phyloP scores from a whole-genome alignment of 2,888 invertebrate genomes.

The Meandrusa payeni region DNA sequence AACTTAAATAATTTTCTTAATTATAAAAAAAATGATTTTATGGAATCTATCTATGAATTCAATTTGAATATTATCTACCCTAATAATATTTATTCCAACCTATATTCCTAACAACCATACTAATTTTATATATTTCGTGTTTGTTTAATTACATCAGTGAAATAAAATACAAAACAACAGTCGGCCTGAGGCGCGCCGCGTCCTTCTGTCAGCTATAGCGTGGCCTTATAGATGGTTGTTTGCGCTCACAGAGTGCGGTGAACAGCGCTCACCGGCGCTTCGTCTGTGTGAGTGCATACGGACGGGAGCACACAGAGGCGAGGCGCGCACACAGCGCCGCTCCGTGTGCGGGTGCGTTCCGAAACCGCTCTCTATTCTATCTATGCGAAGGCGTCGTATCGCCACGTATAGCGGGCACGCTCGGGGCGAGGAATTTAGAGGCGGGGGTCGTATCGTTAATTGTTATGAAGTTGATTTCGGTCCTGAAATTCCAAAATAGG shows the following conservation, averaged over 20 bases:
- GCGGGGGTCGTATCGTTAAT: slow-evolving; percentile 81
- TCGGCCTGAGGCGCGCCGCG: slow-evolving; percentile 64
- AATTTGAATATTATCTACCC: no score
- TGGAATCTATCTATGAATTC: no score
- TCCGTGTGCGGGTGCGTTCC: slow-evolving; percentile 74
- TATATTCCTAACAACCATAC: no score
- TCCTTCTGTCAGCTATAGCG: slow-evolving; percentile 79
- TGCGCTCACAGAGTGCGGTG: slow-evolving; percentile 82
- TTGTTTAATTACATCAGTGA: not conserved
- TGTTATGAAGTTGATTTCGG: slow-evolving; percentile 81
- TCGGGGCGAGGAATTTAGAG: slow-evolving; percentile 81
- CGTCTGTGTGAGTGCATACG: slow-evolving; percentile 62
- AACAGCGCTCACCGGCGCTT: slow-evolving; percentile 78
- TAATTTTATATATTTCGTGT: no score
- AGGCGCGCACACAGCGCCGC: slow-evolving; percentile 43
- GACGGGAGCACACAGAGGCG: slow-evolving; percentile 43
- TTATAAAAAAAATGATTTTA: no score
- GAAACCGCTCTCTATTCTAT: slow-evolving; percentile 82
- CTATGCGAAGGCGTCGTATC: slow-evolving; percentile 81
- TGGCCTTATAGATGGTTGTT: slow-evolving; percentile 82
- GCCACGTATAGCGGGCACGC: slow-evolving; percentile 79
- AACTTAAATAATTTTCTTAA: no score
- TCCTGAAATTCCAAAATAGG: slow-evolving; percentile 80
- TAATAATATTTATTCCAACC: no score
- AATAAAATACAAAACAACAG: slow-evolving; percentile 25